Base-by-base conservation (phyloP, 2,113 vertebrate genomes). In the Oryzias melastigma region DNA sequence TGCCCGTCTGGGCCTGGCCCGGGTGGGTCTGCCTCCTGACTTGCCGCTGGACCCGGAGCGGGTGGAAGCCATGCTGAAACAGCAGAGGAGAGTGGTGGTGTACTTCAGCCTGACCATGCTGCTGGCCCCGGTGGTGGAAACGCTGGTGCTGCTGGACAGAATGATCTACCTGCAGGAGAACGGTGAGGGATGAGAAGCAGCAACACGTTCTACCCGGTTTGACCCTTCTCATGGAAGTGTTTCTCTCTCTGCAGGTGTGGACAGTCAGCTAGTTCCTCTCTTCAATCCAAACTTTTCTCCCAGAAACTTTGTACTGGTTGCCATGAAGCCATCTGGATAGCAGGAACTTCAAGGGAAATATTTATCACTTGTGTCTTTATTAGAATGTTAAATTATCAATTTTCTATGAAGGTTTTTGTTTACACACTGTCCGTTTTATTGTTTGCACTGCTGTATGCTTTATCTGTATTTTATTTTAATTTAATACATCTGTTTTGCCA, bases 81-180 rank as follows among this genome's bases (percentile, higher is more conserved):
- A 95, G 83, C 92, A 95, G 81, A 86, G 88, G 68, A 82, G 85
- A 15, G 95, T 98, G 63, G 92, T 96, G 58, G 93, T 91, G 0
- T 98, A 94, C 88, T 96, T 94, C 88, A 95, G 93, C 73, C 83
- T 99, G 60, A 81, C 88, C 1, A 85, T 95, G 63, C 87, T 97
- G 12, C 85, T 98, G 68, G 94, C 95, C 0, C 97, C 95, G 0
- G 84, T 91, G 0, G 94, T 96, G 74, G 96, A 99, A 89, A 95
- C 92, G 0, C 89, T 99, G 62, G 90, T 99, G 71, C 92, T 99
- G 52, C 87, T 98, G 3, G 97, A 98, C 74, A 80, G 95, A 40
- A 87, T 96, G 62, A 91, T 99, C 19, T 97, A 92, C 86, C 89
- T 99, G 52, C 92, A 95, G 70, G 95, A 99, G 75, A 93, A 89